Conservation (phyloP, 2,888 invertebrate species). For the Callyntrura guangdongensis region DNA sequence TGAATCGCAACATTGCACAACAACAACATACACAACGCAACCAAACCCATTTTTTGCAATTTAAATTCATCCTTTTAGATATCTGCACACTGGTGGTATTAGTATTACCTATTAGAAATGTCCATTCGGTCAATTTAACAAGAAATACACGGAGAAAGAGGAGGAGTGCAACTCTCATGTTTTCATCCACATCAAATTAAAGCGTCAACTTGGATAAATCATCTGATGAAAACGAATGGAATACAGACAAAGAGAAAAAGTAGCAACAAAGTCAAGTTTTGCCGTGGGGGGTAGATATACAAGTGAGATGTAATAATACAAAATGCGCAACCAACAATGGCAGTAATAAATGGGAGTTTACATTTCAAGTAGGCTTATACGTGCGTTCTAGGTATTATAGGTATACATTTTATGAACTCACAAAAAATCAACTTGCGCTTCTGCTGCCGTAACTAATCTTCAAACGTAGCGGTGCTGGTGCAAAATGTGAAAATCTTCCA, state of each 20-base stretch:
- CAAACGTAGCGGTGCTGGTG: too few species aligned
- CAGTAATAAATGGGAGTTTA: conserved; percentile 27
- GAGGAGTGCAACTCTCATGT: not conserved
- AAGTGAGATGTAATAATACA: conserved; percentile 60
- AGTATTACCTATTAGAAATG: too few species aligned
- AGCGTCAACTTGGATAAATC: conserved; percentile 29
- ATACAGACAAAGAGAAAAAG: conserved; percentile 35
- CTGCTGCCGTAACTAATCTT: too few species aligned
- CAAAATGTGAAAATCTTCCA: too few species aligned
- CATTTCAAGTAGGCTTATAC: too few species aligned
- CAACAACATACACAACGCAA: too few species aligned
- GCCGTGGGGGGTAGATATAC: conserved; percentile 68
- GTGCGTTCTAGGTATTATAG: not conserved
- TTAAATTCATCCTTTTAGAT: too few species aligned
- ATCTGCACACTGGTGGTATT: too few species aligned
- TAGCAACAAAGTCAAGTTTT: conserved; percentile 42
- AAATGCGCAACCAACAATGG: conserved; percentile 52
- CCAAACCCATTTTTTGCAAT: not conserved
- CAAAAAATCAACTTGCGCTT: not conserved
- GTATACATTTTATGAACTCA: not conserved
- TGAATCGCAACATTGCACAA: conserved; percentile 5
- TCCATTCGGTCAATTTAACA: too few species aligned
- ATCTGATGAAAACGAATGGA: conserved; percentile 31
- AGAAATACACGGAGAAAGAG: too few species aligned
- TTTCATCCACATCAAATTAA: not conserved